phyloP scores from a whole-genome alignment of 2,888 invertebrate species.

The Elysia crispata region DNA sequence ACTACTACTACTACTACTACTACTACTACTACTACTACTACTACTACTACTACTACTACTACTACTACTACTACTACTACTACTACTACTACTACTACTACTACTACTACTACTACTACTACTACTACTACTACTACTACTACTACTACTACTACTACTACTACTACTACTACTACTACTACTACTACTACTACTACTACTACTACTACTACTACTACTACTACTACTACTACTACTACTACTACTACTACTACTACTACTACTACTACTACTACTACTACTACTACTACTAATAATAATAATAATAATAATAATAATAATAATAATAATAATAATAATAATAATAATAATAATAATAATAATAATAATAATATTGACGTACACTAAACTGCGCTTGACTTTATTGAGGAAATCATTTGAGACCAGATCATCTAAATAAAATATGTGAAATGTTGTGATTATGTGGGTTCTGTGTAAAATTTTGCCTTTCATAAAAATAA shows the following conservation, averaged over 20 bases:
- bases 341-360: too few relatives aligned
- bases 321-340: too few relatives aligned
- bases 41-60: constrained; percentile 42
- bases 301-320: too few relatives aligned
- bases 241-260: constrained; percentile 37
- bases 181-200: constrained; percentile 44
- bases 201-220: constrained; percentile 40
- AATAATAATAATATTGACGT: too few relatives aligned
- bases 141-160: constrained; percentile 42
- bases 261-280: constrained; percentile 40
- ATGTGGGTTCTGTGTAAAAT: too few relatives aligned
- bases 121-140: constrained; percentile 41
- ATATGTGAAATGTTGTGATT: too few relatives aligned
- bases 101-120: constrained; percentile 37
- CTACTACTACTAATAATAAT: too few relatives aligned
- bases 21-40: constrained; percentile 46
- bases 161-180: constrained; percentile 40
- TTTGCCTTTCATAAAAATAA: too few relatives aligned
- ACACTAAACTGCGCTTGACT: too few relatives aligned
- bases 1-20: constrained; percentile 45
- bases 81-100: constrained; percentile 25
- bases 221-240: constrained; percentile 39
- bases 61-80: constrained; percentile 40
- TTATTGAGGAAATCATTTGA: too few relatives aligned
- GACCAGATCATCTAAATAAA: too few relatives aligned